Evolutionary conservation across 2,888 invertebrate species (phyloP).

Genomic region (Melikaiella ostensackeni): DNA sequence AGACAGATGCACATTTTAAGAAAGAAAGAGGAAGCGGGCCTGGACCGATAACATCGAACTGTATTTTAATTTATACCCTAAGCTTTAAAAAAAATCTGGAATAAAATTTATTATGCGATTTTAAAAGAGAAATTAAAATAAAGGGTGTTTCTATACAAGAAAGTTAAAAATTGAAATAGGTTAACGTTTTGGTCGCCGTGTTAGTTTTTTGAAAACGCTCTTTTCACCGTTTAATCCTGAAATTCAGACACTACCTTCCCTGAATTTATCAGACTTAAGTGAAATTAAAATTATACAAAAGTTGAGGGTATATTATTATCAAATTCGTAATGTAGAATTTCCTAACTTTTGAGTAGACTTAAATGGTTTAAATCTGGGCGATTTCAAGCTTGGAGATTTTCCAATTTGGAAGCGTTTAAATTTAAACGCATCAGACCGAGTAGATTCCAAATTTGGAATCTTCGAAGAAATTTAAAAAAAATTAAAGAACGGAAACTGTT

Average conservation of each 20-base stretch:
- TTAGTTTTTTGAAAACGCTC: too few relatives aligned
- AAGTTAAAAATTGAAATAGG: too few relatives aligned
- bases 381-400: not conserved
- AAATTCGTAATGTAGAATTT: too few relatives aligned
- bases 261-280: too few relatives aligned
- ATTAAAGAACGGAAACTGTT: too few relatives aligned
- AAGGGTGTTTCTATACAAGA: not conserved
- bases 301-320: too few relatives aligned
- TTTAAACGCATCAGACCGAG: not conserved
- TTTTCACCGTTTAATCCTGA: too few relatives aligned
- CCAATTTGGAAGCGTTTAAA: conserved; percentile 13
- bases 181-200: too few relatives aligned
- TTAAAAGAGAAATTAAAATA: not conserved
- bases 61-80: not conserved
- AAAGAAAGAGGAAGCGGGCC: not conserved
- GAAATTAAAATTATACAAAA: too few relatives aligned
- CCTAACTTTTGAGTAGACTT: not conserved
- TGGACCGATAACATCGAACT: not conserved
- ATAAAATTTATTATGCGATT: not conserved
- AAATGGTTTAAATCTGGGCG: too few relatives aligned
- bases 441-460: not conserved
- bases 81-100: not conserved
- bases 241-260: too few relatives aligned
- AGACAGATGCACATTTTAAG: conserved; percentile 35
- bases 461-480: not conserved